These are phyloP conservation scores for Epirrhoe alternata DNA, from an alignment of 2,888 invertebrate species.

Conservation along the genomic window DNA sequence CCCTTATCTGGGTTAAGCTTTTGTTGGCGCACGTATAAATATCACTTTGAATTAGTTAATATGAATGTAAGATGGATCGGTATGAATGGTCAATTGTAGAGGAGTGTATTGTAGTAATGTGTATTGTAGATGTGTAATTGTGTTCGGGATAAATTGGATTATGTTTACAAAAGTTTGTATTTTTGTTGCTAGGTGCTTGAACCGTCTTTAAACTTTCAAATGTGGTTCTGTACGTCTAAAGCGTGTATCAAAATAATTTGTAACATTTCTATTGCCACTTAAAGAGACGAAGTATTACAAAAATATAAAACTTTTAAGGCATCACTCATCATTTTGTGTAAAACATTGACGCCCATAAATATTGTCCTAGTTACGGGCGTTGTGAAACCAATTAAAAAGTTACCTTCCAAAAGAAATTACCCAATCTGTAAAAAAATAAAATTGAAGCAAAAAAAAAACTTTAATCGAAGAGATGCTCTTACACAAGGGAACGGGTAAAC, in stretches of 20 bases:
- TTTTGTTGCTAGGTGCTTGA: constrained; percentile 8
- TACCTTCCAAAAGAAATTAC: constrained; percentile 19
- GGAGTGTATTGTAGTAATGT: constrained; percentile 40
- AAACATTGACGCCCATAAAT: not conserved
- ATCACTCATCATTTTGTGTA: not conserved
- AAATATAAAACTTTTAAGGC: not conserved
- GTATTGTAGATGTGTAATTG: constrained; percentile 24
- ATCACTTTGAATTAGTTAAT: constrained; percentile 68
- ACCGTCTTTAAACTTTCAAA: not conserved
- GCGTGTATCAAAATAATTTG: too few species aligned
- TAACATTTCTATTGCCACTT: not conserved
- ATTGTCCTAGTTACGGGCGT: not conserved
- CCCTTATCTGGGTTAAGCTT: constrained; percentile 68
- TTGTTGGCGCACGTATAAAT: constrained; percentile 67
- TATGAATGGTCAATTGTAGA: constrained; percentile 55
- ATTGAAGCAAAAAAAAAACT: constrained; percentile 31
- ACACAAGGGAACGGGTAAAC: constrained; percentile 37
- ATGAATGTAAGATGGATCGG: constrained; percentile 60
- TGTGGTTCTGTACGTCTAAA: not conserved
- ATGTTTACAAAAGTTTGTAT: constrained; percentile 23
- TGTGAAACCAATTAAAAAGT: not conserved
- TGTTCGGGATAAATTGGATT: constrained; percentile 39
- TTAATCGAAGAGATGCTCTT: constrained; percentile 32
- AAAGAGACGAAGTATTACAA: too few species aligned
- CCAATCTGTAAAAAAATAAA: constrained; percentile 23